Evolutionary conservation across 1,140 invertebrate genomes (phyloP), one percentile per base, ranked within the genome.

Genomic region (Drosophila mauritiana): DNA sequence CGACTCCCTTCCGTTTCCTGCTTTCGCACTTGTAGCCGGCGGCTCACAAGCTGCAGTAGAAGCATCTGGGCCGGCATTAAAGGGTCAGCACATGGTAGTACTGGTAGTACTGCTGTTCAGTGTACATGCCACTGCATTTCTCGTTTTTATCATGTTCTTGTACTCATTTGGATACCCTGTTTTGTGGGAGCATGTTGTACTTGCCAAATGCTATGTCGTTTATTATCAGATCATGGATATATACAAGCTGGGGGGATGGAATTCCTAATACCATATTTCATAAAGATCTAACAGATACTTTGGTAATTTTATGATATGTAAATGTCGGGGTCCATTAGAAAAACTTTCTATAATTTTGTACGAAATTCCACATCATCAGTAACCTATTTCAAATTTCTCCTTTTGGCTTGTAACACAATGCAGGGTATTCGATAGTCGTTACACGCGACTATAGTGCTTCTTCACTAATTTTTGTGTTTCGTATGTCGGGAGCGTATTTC

Each of bases 401-500:
- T 3, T 42, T 15, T 42, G 40, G 40, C 40, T 17, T 17, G 7
- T 2, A 42, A 42, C n/a, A 15, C 7, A 42, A 17, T 7, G 2
- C 17, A 0, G 20, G 20, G 48, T 51, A 51, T 51, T 17, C 27
- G 17, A 51, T 15, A n/a, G 27, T 51, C 48, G 48, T 10, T 0
- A 49, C 25, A 4, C n/a, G 11, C 48, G 27, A 17, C 48, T 2
- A 10, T 34, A 4, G n/a, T 34, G 8, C 4, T 64, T 78, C 42
- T 52, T 39, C 25, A 65, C 69, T 67, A 73, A 86, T 81, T 74
- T 67, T 73, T 78, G 49, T 61, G 68, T 61, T 75, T 49, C 25
- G 55, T 73, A 77, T 54, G 54, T 77, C 34, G 52, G 37, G 42
- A 77, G 55, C 63, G 73, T 77, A 78, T 82, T 73, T 82, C 53